Evolutionary conservation across 2,797 vertebrate species (phyloP).

Genomic region (Danio choprae): DNA sequence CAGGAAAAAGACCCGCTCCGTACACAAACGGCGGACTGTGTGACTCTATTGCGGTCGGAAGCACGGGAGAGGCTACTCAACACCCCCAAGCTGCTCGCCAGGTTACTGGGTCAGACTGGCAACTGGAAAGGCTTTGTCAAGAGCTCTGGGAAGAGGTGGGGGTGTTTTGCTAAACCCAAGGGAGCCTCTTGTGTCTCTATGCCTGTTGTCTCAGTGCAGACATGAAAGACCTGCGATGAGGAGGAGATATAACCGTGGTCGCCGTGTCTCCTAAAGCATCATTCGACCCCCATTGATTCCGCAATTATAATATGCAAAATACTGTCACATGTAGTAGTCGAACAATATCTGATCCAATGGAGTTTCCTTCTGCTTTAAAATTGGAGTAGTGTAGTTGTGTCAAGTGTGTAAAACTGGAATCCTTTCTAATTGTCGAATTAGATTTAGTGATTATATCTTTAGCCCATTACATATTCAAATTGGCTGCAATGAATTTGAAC

Average conservation of each 20-base stretch:
- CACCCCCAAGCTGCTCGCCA: conserved; percentile 75
- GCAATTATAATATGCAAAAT: conserved; percentile 29
- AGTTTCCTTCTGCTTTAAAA: conserved; percentile 56
- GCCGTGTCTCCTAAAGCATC: conserved; percentile 47
- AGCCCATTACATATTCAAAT: conserved; percentile 82
- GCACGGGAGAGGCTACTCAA: conserved; percentile 67
- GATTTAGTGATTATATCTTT: conserved; percentile 76
- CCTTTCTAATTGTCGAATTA: conserved; percentile 73
- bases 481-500: conserved; percentile 72
- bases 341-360: conserved; percentile 33
- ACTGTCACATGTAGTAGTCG: conserved; percentile 2
- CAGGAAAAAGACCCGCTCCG: conserved; percentile 74
- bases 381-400: conserved; percentile 35
- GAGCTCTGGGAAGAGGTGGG: conserved; percentile 61
- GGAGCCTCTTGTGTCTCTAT: conserved; percentile 67
- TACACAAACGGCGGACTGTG: conserved; percentile 71
- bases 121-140: conserved; percentile 80
- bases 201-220: conserved; percentile 75
- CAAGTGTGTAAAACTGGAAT: conserved; percentile 72
- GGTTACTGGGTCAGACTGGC: conserved; percentile 82
- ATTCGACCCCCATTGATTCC: conserved; percentile 48
- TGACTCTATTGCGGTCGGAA: conserved; percentile 54
- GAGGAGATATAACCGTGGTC: conserved; percentile 57
- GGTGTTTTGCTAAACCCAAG: conserved; percentile 71
- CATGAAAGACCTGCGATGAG: conserved; percentile 71